phyloP scores from a whole-genome alignment of 2,888 invertebrate genomes.

The Cephus sareptanus region DNA sequence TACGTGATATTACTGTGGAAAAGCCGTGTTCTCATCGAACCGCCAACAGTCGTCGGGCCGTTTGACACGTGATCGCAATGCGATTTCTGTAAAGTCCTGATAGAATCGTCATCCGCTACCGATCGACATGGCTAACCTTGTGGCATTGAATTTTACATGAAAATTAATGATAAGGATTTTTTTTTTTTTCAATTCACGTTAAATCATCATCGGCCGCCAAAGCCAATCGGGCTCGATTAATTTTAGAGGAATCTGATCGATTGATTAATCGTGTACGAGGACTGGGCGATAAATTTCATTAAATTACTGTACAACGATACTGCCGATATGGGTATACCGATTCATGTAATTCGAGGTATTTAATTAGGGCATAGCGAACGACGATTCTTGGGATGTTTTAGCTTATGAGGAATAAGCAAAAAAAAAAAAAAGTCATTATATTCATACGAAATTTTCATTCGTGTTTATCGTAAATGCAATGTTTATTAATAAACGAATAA shows the following conservation, averaged over 20 bases:
- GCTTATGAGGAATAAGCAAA: not conserved
- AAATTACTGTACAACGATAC: not conserved
- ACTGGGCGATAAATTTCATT: not conserved
- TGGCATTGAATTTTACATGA: not conserved
- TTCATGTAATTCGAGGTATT: not conserved
- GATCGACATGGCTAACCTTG: not conserved
- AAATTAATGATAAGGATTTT: not conserved
- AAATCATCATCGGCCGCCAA: not conserved
- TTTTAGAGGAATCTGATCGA: not conserved
- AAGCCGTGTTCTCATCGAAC: not conserved
- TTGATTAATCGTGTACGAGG: not conserved
- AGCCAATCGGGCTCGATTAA: not conserved
- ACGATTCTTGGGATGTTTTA: not conserved
- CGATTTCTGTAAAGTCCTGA: not conserved
- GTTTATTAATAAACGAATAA: conserved; percentile 54
- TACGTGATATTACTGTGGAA: not conserved
- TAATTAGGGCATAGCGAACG: not conserved
- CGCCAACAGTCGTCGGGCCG: not conserved
- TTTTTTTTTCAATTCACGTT: not conserved
- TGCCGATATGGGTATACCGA: not conserved
- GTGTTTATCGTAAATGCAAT: conserved; percentile 47
- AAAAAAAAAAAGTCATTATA: conserved; percentile 24
- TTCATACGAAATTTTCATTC: conserved; percentile 45
- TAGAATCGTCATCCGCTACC: not conserved
- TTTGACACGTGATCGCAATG: not conserved